A percentile compares a stretch with the other conserved stretches of the same genome.
phyloP scores from a whole-genome alignment of 2,888 invertebrate genomes.

The Mesopsocus fuscifrons region DNA sequence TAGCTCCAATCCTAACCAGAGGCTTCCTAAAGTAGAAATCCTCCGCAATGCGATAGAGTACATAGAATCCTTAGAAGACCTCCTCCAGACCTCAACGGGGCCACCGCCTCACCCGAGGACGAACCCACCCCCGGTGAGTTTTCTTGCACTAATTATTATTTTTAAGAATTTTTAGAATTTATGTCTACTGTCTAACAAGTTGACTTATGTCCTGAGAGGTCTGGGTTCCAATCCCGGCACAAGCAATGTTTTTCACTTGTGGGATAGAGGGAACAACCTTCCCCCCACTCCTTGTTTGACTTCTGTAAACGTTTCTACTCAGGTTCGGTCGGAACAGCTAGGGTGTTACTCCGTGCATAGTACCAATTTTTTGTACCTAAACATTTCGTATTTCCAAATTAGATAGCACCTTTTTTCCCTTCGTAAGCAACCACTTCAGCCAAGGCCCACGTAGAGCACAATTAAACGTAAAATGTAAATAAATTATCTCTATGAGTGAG shows the following conservation, averaged over 20 bases:
- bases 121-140: background rate
- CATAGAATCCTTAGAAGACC: constrained; percentile 77
- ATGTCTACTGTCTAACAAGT: background rate
- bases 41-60: constrained; percentile 94
- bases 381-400: too few relatives aligned
- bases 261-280: too few relatives aligned
- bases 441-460: too few relatives aligned
- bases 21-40: constrained; percentile 95
- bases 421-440: too few relatives aligned
- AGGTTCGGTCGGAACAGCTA: too few relatives aligned
- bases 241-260: background rate
- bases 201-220: background rate
- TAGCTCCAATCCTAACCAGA: constrained; percentile 86
- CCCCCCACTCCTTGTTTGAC: too few relatives aligned
- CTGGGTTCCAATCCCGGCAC: background rate
- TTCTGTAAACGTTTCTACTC: too few relatives aligned
- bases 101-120: background rate
- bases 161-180: background rate
- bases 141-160: background rate
- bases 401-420: too few relatives aligned
- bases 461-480: too few relatives aligned
- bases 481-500: too few relatives aligned
- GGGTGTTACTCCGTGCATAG: too few relatives aligned
- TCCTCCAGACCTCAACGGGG: constrained; percentile 31
- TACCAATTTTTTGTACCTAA: too few relatives aligned